Percentiles rank a stretch among this genome's conserved stretches.
Conservation (phyloP, 2,113 vertebrate species). For the Phaetusa simplex region DNA sequence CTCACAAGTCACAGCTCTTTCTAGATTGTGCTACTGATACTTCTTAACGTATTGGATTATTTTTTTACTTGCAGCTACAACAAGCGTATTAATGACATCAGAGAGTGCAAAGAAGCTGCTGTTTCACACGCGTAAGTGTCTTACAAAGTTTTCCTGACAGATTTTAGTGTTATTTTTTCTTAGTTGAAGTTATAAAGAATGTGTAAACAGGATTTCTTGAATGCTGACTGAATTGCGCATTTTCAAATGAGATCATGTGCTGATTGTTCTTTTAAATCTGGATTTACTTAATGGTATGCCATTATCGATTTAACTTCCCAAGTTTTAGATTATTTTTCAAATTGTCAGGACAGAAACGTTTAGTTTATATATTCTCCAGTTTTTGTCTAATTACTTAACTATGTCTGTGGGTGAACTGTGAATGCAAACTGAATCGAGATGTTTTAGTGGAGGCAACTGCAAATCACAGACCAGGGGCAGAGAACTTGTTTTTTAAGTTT, state of each 20-base stretch:
- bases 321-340: not conserved
- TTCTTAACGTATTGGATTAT: not conserved
- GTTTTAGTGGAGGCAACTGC: not conserved
- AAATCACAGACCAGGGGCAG: not conserved
- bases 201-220: not conserved
- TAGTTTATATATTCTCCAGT: not conserved
- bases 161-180: not conserved
- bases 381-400: not conserved
- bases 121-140: conserved; percentile 93
- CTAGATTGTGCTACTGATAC: not conserved
- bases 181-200: not conserved
- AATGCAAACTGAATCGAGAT: not conserved
- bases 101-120: conserved; percentile 96
- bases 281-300: not conserved
- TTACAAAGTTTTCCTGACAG: not conserved
- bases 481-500: not conserved
- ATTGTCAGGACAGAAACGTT: not conserved
- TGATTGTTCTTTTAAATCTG: not conserved
- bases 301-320: fast-evolving
- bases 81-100: conserved; percentile 97
- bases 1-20: not conserved
- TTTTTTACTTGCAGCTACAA: conserved; percentile 86
- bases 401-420: too few species aligned
- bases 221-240: not conserved
- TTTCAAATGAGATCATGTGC: not conserved